Percentiles rank a stretch among this genome's conserved stretches.
Evolutionary conservation across 2,888 invertebrate genomes (phyloP).

Genomic region (Tetragonisca angustula): DNA sequence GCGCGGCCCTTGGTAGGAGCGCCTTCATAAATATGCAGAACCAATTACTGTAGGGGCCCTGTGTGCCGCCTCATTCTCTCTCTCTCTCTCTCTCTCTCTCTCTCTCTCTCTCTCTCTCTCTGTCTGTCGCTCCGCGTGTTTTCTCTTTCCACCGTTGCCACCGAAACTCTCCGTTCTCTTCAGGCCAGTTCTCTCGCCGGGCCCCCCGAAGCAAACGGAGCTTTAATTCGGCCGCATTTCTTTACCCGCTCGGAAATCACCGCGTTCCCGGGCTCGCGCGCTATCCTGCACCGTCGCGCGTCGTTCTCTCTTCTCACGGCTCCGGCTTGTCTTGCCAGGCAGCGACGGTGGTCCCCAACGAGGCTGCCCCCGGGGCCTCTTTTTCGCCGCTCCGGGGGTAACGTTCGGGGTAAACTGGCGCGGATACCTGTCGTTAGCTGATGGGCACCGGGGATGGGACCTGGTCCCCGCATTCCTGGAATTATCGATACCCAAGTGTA

Average conservation of each 20-base stretch:
- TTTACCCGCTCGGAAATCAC: slow-evolving; percentile 70
- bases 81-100: slow-evolving; percentile 21
- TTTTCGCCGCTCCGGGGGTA: slow-evolving; percentile 51
- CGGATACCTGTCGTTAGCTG: slow-evolving; percentile 54
- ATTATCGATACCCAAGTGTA: slow-evolving; percentile 24
- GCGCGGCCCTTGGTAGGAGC: slow-evolving; percentile 67
- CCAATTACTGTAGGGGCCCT: slow-evolving; percentile 76
- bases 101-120: neutral
- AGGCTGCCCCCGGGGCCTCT: slow-evolving; percentile 57
- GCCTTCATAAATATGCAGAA: slow-evolving; percentile 81
- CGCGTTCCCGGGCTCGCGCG: slow-evolving; percentile 59
- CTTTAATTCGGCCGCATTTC: slow-evolving; percentile 74
- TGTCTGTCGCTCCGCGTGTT: neutral
- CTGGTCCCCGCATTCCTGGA: slow-evolving; percentile 15
- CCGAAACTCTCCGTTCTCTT: slow-evolving; percentile 56
- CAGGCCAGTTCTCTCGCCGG: slow-evolving; percentile 40
- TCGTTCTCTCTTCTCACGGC: slow-evolving; percentile 45
- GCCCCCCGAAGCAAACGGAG: slow-evolving; percentile 71
- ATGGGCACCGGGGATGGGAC: slow-evolving; percentile 7
- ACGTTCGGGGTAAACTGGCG: slow-evolving; percentile 58
- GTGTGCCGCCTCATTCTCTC: slow-evolving; percentile 45
- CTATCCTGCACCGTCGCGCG: slow-evolving; percentile 10
- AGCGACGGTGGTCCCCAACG: slow-evolving; percentile 64
- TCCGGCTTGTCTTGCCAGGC: slow-evolving; percentile 56
- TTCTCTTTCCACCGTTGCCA: slow-evolving; percentile 26